A percentile compares a stretch with the other conserved stretches of the same genome.
Evolutionary conservation across 2,797 vertebrate genomes (phyloP).

Genomic region (Sebastolobus alascanus): DNA sequence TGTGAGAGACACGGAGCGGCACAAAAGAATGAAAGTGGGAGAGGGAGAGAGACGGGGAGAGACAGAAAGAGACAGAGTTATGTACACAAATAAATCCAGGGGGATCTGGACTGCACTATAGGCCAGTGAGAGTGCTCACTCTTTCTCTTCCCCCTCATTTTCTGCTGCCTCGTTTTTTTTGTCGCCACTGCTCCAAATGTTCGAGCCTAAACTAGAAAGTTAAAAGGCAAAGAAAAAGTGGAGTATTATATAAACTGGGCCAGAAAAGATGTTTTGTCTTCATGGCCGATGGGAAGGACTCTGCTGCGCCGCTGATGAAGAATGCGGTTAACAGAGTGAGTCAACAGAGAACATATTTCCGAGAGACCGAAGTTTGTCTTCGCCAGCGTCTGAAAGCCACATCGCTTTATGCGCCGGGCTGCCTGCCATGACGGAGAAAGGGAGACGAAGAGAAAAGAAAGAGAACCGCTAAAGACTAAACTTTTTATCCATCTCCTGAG

Average conservation of each 20-base stretch:
- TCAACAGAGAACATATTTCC: constrained; percentile 85
- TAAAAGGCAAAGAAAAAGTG: constrained; percentile 51
- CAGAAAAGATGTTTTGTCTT: constrained; percentile 65
- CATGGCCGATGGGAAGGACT: constrained; percentile 67
- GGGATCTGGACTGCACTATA: constrained; percentile 62
- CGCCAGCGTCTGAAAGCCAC: constrained; percentile 70
- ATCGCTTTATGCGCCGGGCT: constrained; percentile 74
- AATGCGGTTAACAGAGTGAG: constrained; percentile 85
- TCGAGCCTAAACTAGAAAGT: constrained; percentile 56
- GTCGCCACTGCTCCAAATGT: constrained; percentile 42
- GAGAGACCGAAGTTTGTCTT: constrained; percentile 66
- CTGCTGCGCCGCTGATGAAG: constrained; percentile 75
- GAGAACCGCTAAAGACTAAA: constrained; percentile 41
- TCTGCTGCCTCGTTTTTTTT: constrained; percentile 43
- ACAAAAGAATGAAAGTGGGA: constrained; percentile 64
- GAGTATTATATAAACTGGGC: constrained; percentile 58
- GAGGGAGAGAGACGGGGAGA: constrained; percentile 42
- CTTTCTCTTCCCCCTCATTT: constrained; percentile 70
- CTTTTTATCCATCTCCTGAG: constrained; percentile 54
- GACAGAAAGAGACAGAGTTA: constrained; percentile 65
- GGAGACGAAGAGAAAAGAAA: constrained; percentile 39
- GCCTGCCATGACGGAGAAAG: constrained; percentile 65
- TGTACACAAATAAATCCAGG: constrained; percentile 77
- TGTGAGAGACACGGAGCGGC: constrained; percentile 44
- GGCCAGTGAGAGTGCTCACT: constrained; percentile 55